Base-by-base conservation (phyloP, 2,888 invertebrate species). In the Cartodere bifasciata region DNA sequence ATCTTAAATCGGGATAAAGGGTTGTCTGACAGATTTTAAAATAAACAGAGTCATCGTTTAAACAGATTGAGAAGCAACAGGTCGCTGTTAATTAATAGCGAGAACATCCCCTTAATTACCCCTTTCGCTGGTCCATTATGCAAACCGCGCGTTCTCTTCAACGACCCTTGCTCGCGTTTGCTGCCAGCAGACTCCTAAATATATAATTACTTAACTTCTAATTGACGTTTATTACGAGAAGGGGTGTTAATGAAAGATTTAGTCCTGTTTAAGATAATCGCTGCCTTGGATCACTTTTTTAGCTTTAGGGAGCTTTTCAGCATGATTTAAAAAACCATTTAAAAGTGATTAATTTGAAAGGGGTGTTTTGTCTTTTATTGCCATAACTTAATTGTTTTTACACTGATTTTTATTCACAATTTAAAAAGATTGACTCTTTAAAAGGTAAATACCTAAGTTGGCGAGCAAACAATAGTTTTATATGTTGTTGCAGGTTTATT, bases 91-190 rank as follows among this genome's bases (percentile, higher is more conserved):
- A 59, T 59, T 59, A 57, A 58, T 56, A 55, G 56, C 53, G n/a
- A n/a, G 46, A 54, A 47, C 56, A 56, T 56, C 57, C 58, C 56
- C 56, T 57, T 59, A 58, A 59, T 58, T 59, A 58, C 56, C 59
- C 58, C 58, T 57, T 59, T 58, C 48, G 49, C 45, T 55, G 58
- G 57, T 57, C 57, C 58, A 58, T 58, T 58, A 58, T 58, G 58
- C 56, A 58, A 58, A 58, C 41, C 44, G 39, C 41, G 42, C 39
- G 37, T n/a, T n/a, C n/a, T n/a, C n/a, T n/a, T 29, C 29, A 25
- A 37, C 43, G 35, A 42, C 48, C 45, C 46, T 46, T 46, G 38
- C 40, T 39, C 32, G 24, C 22, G 32, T 30, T 24, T 32, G 27
- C 35, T 34, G 32, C 31, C 34, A 10, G 31, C 24, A 36, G 43